Percentiles rank a stretch among this genome's conserved stretches.
Conservation (phyloP, 1,140 invertebrate genomes). For the Drosophila gunungcola region DNA sequence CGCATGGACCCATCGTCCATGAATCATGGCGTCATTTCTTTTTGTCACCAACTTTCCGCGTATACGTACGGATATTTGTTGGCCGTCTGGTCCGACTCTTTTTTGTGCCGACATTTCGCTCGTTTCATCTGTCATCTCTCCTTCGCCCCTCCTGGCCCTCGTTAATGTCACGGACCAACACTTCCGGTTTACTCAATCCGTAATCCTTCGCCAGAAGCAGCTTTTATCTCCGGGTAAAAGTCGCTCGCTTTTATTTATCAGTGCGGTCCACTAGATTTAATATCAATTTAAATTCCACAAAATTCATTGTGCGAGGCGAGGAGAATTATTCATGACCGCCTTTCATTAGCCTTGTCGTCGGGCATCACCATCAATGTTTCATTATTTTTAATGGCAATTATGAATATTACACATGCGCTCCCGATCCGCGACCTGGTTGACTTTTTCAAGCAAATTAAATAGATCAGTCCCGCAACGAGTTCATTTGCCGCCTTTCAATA, state of each 20-base stretch:
- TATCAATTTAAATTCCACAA: conserved; percentile 73
- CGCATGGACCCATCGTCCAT: conserved; percentile 52
- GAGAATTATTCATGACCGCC: conserved; percentile 52
- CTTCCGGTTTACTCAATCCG: conserved; percentile 51
- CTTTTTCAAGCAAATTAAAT: conserved; percentile 50
- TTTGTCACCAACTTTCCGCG: conserved; percentile 21
- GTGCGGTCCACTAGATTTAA: conserved; percentile 50
- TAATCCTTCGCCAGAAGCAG: conserved; percentile 19
- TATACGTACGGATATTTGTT: conserved; percentile 23
- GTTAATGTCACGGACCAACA: conserved; percentile 55
- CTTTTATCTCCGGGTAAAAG: conserved; percentile 30
- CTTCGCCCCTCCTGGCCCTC: conserved; percentile 3
- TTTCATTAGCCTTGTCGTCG: conserved; percentile 51
- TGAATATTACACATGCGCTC: conserved; percentile 51
- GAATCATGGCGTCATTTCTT: conserved; percentile 66
- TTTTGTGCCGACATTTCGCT: conserved; percentile 33
- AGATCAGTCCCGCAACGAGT: conserved; percentile 28
- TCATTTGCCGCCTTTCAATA: conserved; percentile 49
- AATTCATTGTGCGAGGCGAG: conserved; percentile 53
- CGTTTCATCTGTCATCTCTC: conserved; percentile 70
- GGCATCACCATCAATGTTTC: conserved; percentile 41
- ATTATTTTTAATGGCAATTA: conserved; percentile 60
- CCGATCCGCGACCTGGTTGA: conserved; percentile 1
- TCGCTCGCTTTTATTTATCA: conserved; percentile 31
- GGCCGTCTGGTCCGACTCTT: conserved; percentile 35